These are phyloP conservation scores for Epinotia brunnichana DNA, from an alignment of 2,888 invertebrate species.

Conservation along the genomic window DNA sequence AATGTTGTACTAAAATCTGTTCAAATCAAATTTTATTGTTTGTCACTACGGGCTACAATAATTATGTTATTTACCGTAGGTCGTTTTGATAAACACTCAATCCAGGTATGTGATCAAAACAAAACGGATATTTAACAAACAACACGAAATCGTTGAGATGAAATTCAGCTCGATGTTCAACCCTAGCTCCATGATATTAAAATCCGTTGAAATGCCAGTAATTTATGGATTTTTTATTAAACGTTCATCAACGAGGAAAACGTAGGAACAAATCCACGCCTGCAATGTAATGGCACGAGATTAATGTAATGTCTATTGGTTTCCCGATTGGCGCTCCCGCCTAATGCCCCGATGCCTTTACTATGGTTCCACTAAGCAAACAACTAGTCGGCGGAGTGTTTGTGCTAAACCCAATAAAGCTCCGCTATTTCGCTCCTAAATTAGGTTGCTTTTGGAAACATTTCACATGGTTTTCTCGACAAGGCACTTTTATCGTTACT, in stretches of 20 bases:
- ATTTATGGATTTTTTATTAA: slow-evolving; percentile 24
- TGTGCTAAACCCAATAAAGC: slow-evolving; percentile 65
- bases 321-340: slow-evolving; percentile 48
- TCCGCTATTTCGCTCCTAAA: slow-evolving; percentile 61
- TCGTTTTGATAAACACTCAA: neutral
- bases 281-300: slow-evolving; percentile 54
- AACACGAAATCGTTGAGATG: slow-evolving; percentile 1
- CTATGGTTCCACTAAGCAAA: slow-evolving; percentile 65
- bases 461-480: slow-evolving; percentile 26
- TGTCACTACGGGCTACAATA: neutral
- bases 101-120: slow-evolving; percentile 11
- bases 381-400: slow-evolving; percentile 65
- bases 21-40: too few species aligned
- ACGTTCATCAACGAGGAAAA: slow-evolving; percentile 40
- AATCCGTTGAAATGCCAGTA: neutral
- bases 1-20: too few species aligned
- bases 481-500: slow-evolving; percentile 2
- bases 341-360: slow-evolving; percentile 40
- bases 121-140: neutral
- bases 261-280: slow-evolving; percentile 60
- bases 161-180: slow-evolving; percentile 6
- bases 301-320: slow-evolving; percentile 70
- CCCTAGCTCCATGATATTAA: slow-evolving; percentile 5
- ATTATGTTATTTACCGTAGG: neutral
- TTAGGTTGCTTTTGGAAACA: slow-evolving; percentile 50